Conservation (phyloP, 1,140 invertebrate species). For the Drosophila tropicalis region DNA sequence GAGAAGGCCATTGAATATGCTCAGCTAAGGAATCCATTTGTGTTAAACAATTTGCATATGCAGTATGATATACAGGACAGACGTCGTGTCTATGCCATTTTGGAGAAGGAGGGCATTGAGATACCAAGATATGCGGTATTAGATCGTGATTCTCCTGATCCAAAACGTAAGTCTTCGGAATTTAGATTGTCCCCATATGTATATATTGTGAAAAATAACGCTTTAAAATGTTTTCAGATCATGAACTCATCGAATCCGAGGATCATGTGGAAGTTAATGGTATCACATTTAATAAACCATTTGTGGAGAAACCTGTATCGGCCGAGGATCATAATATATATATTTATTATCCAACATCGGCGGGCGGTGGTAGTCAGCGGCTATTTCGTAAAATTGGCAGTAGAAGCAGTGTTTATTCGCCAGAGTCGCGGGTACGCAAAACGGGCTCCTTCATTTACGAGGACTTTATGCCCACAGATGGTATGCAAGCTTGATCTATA, state of each 20-base stretch:
- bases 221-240: constrained; percentile 86
- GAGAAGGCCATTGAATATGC: constrained; percentile 99
- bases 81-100: constrained; percentile 96
- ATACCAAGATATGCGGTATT: constrained; percentile 98
- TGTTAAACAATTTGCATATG: constrained; percentile 99
- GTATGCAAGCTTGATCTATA: constrained; percentile 84
- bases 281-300: constrained; percentile 98
- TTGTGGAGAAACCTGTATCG: constrained; percentile 93
- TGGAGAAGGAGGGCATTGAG: constrained; percentile 97
- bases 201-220: constrained; percentile 30
- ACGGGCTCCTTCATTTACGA: constrained; percentile 99
- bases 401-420: constrained; percentile 98
- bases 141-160: constrained; percentile 95
- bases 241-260: constrained; percentile 97
- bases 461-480: constrained; percentile 99
- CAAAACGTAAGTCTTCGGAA: constrained; percentile 88
- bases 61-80: constrained; percentile 99
- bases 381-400: constrained; percentile 99
- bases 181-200: too few relatives aligned
- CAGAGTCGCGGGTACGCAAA: constrained; percentile 97
- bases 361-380: constrained; percentile 98
- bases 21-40: constrained; percentile 96
- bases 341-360: constrained; percentile 99
- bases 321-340: constrained; percentile 99
- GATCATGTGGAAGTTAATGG: constrained; percentile 99